Evolutionary conservation across 2,888 invertebrate species (phyloP), one percentile per base, ranked within the genome.

Genomic region (Melanophora roralis): DNA sequence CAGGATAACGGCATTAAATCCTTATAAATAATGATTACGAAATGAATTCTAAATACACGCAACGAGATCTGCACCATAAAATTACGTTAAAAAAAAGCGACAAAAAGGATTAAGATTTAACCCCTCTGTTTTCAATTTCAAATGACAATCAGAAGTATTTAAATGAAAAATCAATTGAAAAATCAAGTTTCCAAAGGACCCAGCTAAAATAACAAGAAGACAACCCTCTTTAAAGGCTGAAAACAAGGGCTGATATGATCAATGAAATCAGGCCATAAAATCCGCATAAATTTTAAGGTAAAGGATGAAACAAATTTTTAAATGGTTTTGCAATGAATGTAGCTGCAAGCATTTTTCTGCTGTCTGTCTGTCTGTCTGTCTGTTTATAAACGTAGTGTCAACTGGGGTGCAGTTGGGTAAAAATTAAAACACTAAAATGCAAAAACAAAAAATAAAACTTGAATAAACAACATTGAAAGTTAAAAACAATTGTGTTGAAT

Each of bases 141-240:
- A 69, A 69, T 69, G 75, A 69, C 76, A 69, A 34, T 14, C 38
- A 55, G 40, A 43, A 47, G 43, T 1, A 43, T 57, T 68, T 68
- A 57, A 69, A 76, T 64, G 57, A 73, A 79, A 81, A 76, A 81
- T 79, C 82, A 81, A 82, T 82, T 81, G 82, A 81, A 81, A 81
- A 81, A 82, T 82, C 82, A 81, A 82, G 72, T 76, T 76, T 53
- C 16, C 38, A 62, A 51, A 16, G 6, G 6, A 27, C 27, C 32
- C 69, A 76, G 69, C 64, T 76, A 62, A 36, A 64, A 57, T 59
- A 76, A 76, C 64, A 76, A 71, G 57, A 40, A 43, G 38, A 64
- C 76, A 76, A 76, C 76, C 76, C 68, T 69, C 68, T 76, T 62
- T 64, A 16, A 8, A 14, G 47, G 9, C 4, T 9, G 34, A n/a